These are phyloP conservation scores for Dysmachus trigonus DNA, from an alignment of 2,888 invertebrate genomes.

Conservation along the genomic window DNA sequence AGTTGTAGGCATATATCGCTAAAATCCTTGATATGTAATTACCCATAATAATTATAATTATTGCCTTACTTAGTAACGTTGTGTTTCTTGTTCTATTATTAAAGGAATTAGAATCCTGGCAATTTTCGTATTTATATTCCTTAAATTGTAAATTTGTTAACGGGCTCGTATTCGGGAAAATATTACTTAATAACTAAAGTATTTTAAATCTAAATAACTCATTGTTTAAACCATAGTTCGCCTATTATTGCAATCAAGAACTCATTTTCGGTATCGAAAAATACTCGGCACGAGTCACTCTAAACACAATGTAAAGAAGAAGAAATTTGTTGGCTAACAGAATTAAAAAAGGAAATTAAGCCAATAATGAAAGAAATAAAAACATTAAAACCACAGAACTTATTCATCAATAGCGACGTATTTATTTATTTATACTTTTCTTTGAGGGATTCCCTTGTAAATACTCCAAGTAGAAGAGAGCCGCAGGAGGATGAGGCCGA, in stretches of 20 bases:
- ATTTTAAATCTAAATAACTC: too few species aligned
- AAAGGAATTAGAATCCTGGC: too few species aligned
- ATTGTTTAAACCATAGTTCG: not conserved
- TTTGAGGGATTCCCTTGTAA: not conserved
- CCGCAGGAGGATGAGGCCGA: not conserved
- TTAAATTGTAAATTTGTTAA: too few species aligned
- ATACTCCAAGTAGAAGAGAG: conserved; percentile 12
- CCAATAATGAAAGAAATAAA: not conserved
- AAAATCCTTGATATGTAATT: too few species aligned
- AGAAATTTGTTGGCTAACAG: not conserved
- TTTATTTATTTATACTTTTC: not conserved
- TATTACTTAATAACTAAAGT: too few species aligned
- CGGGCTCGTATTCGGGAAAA: too few species aligned
- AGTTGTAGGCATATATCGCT: too few species aligned
- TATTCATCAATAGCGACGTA: not conserved
- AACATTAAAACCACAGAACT: not conserved
- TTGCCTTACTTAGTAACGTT: too few species aligned
- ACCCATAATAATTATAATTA: too few species aligned
- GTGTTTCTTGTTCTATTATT: too few species aligned
- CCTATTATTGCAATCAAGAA: not conserved
- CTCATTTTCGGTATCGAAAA: not conserved
- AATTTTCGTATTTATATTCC: too few species aligned
- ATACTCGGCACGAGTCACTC: not conserved
- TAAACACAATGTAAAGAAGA: not conserved
- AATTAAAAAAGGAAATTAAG: not conserved